Evolutionary conservation across 1,140 invertebrate species (phyloP).

Genomic region (Saccostrea echinata): DNA sequence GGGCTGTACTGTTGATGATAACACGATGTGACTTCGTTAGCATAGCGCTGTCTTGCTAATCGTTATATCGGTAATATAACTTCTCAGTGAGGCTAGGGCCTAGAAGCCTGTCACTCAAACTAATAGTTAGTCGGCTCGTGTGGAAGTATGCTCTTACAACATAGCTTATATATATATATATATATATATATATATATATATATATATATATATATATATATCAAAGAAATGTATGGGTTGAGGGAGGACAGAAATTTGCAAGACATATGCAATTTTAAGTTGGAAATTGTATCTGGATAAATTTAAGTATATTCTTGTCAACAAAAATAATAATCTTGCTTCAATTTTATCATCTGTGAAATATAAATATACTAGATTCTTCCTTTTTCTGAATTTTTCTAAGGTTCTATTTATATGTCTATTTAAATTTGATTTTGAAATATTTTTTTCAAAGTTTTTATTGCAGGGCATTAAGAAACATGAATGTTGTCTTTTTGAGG

Average conservation of each 20-base stretch:
- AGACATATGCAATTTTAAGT: neutral
- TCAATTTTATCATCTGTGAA: no score
- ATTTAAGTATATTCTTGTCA: neutral
- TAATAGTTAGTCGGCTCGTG: neutral
- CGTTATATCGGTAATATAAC: slow-evolving; percentile 24
- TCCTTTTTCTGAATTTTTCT: neutral
- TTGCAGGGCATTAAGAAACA: neutral
- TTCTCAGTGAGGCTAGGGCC: neutral
- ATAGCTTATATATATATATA: neutral
- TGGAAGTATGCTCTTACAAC: neutral
- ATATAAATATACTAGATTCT: no score
- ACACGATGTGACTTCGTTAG: neutral
- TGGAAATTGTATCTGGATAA: neutral
- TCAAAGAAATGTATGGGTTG: neutral
- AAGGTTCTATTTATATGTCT: neutral
- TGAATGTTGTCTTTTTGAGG: no score
- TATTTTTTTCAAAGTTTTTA: neutral
- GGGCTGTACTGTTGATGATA: neutral
- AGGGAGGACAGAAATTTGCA: neutral
- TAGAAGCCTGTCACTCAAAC: slow-evolving; percentile 13
- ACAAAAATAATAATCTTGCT: no score
- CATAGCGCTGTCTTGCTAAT: slow-evolving; percentile 15
- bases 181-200: no score
- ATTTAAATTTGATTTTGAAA: neutral
- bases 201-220: neutral